These are phyloP conservation scores for Lutraria lutraria DNA, from an alignment of 2,888 invertebrate genomes.

Conservation along the genomic window DNA sequence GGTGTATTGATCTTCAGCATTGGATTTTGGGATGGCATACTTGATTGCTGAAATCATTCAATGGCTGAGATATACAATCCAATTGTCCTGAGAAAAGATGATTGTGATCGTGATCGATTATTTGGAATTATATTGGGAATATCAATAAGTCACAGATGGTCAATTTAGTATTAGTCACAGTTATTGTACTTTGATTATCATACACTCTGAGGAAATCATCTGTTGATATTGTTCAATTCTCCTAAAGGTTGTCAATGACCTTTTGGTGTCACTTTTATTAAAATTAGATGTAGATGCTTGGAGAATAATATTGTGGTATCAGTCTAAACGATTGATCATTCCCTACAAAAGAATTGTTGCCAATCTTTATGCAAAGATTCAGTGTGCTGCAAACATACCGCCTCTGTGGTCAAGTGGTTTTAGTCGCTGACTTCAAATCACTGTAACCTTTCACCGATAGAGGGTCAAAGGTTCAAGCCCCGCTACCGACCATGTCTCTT, in stretches of 20 bases:
- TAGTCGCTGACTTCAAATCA: too few relatives aligned
- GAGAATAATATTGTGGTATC: too few relatives aligned
- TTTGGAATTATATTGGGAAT: slow-evolving; percentile 12
- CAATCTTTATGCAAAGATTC: too few relatives aligned
- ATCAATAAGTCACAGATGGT: slow-evolving; percentile 19
- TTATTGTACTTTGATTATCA: not conserved
- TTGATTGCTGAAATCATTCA: slow-evolving; percentile 6
- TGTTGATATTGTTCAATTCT: not conserved
- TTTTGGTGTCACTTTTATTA: too few relatives aligned
- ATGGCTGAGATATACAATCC: not conserved
- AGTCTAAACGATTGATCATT: too few relatives aligned
- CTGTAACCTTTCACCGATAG: too few relatives aligned
- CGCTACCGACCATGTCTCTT: too few relatives aligned
- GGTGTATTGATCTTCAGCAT: slow-evolving; percentile 1
- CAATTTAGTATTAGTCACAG: not conserved
- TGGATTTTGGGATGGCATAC: not conserved
- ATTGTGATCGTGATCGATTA: slow-evolving; percentile 4
- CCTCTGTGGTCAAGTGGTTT: too few relatives aligned
- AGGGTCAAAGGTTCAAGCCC: too few relatives aligned
- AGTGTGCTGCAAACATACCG: too few relatives aligned
- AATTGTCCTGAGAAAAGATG: not conserved
- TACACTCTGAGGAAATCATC: not conserved
- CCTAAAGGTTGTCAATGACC: not conserved
- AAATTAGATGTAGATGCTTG: too few relatives aligned
- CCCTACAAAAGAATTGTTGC: too few relatives aligned